Evolutionary conservation across 2,797 vertebrate genomes (phyloP).

Genomic region (Gambelia wislizenii): DNA sequence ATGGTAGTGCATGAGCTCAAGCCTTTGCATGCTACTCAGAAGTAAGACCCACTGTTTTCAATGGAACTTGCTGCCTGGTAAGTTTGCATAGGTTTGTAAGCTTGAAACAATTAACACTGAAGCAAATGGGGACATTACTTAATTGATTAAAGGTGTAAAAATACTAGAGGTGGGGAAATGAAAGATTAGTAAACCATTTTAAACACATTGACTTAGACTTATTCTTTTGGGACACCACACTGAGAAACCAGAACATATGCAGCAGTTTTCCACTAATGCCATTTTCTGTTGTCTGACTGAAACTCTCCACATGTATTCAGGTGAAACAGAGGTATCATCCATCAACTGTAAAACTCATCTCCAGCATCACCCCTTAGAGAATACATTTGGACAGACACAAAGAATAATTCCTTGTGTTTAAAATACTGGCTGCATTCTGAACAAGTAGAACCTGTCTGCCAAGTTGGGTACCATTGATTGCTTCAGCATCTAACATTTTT

Average conservation of each 20-base stretch:
- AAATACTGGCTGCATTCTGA: constrained; percentile 22
- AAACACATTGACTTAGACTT: neutral
- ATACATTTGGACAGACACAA: constrained; percentile 22
- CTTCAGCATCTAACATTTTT: constrained; percentile 42
- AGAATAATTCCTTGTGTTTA: constrained; percentile 33
- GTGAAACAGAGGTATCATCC: constrained; percentile 46
- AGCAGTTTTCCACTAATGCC: constrained; percentile 9
- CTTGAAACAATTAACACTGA: neutral
- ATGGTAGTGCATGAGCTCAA: neutral
- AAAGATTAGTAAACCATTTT: neutral
- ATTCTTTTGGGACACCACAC: neutral
- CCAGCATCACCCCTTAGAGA: constrained; percentile 41
- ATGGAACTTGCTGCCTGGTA: neutral
- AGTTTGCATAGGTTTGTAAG: neutral
- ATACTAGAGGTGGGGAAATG: neutral
- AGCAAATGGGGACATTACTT: neutral
- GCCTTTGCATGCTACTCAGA: neutral
- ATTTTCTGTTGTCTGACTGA: constrained; percentile 27
- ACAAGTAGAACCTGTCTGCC: constrained; percentile 6
- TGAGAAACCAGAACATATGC: constrained; percentile 4
- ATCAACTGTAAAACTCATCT: constrained; percentile 46
- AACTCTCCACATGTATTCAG: constrained; percentile 10
- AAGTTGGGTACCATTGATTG: constrained; percentile 19
- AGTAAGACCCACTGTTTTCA: neutral
- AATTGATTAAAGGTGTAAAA: neutral